These are phyloP conservation scores for Marmota monax DNA, from an alignment of 2,113 vertebrate genomes.

Conservation along the genomic window DNA sequence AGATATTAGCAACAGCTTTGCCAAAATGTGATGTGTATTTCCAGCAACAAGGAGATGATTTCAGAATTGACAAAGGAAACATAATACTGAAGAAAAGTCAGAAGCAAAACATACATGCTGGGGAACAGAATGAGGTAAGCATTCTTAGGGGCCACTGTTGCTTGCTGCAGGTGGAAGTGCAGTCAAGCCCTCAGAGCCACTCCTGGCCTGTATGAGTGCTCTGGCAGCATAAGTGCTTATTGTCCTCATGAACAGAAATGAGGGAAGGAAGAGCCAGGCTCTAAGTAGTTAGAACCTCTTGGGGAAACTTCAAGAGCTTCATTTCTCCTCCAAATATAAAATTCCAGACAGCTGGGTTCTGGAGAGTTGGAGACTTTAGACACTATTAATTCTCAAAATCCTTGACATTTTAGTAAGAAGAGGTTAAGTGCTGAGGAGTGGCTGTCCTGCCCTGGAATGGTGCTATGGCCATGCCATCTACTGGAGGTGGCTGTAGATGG, in stretches of 20 bases:
- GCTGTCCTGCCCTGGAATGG: neutral
- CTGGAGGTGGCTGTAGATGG: neutral
- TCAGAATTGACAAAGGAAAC: constrained; percentile 88
- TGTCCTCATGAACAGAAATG: neutral
- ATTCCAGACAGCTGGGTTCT: constrained; percentile 9
- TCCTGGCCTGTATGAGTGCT: neutral
- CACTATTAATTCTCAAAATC: neutral
- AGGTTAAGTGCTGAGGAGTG: neutral
- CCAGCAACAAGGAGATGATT: constrained; percentile 90
- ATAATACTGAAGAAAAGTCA: constrained; percentile 88
- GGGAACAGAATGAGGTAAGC: constrained; percentile 86
- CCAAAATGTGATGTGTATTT: constrained; percentile 92
- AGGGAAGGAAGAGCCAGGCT: neutral
- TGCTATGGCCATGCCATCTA: accelerated
- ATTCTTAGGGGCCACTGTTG: neutral
- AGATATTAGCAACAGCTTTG: constrained; percentile 85
- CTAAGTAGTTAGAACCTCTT: neutral
- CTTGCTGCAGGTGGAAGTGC: accelerated
- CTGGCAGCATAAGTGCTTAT: neutral
- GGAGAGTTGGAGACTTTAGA: neutral
- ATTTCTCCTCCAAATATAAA: neutral
- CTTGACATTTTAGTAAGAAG: neutral
- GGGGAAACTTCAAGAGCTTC: neutral
- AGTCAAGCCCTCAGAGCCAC: accelerated
- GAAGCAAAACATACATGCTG: constrained; percentile 74